Conservation (phyloP, 1,140 invertebrate genomes). For the Amphibalanus amphitrite region DNA sequence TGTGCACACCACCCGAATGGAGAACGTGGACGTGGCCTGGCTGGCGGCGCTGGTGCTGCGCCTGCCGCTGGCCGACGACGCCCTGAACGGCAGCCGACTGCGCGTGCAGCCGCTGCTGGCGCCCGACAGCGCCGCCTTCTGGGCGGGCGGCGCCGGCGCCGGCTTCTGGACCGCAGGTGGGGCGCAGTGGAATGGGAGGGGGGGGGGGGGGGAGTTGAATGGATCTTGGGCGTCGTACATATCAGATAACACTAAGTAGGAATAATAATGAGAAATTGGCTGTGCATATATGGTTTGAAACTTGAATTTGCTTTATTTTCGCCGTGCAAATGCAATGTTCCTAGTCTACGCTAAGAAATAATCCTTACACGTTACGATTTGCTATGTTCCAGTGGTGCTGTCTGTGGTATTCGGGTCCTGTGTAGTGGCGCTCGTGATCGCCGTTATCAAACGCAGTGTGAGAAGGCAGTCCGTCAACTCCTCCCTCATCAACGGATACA, state of each 20-base stretch:
- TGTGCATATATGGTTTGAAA: too few relatives aligned
- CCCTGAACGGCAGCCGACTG: not conserved
- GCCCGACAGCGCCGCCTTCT: not conserved
- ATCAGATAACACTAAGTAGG: too few relatives aligned
- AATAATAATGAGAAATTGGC: too few relatives aligned
- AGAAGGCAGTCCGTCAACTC: not conserved
- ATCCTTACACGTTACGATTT: too few relatives aligned
- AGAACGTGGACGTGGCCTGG: slow-evolving; percentile 25
- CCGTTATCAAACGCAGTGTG: not conserved
- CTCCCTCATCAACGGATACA: not conserved
- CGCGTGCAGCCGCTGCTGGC: not conserved
- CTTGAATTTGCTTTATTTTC: too few relatives aligned
- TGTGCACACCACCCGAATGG: slow-evolving; percentile 13
- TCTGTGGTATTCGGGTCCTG: not conserved
- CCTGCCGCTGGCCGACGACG: slow-evolving; percentile 23
- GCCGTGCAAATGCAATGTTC: too few relatives aligned
- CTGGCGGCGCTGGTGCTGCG: slow-evolving; percentile 25
- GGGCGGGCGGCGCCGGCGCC: too few relatives aligned
- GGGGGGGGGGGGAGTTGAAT: too few relatives aligned
- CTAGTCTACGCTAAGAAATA: too few relatives aligned
- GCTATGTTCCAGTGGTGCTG: not conserved
- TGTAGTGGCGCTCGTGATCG: not conserved
- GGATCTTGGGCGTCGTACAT: too few relatives aligned
- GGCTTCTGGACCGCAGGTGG: not conserved
- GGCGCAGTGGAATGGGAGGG: too few relatives aligned